Base-by-base conservation (phyloP, 2,888 invertebrate species). In the Dastarcus helophoroides region DNA sequence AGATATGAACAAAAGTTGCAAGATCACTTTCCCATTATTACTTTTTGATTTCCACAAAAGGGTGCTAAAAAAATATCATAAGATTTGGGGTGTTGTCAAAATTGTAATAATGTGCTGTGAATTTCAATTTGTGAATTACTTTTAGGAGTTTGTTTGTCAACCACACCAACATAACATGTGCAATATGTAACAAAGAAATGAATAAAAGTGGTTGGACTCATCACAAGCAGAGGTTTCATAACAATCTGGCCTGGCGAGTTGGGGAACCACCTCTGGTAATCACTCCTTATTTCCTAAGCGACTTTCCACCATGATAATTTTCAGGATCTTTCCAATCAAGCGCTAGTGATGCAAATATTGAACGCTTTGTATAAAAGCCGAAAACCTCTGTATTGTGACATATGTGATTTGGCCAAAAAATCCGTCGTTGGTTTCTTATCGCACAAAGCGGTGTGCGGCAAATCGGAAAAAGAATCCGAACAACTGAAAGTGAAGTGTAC, bases 391-490 rank as follows among this genome's bases (percentile, higher is more conserved):
- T 50, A 49, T 25, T 79, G 78, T 48, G 67, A 68, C 37, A 54
- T 51, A 30, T 79, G 78, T 48, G 62, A 62, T 1, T 40, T 26
- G 15, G 35, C 54, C 24, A 58, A 74, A 51, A 62, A 58, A 19
- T 73, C 73, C 3, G 64, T 61, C 3, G 46, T 62, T 15, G 79
- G 79, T 13, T 76, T 70, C 42, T 59, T 71, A 33, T 73, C 75
- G 1, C 79, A 79, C 48, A 53, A 71, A 26, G 52, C 66, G 26
- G 64, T 65, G 29, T 79, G 79, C 46, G 71, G 73, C 10, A 74
- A 71, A 54, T 50, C 65, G 3, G 64, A 64, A 10, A 63, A 67
- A 56, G 67, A 71, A 53, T 53, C 56, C 2, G 64, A 65, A 15
- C 48, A 56, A 11, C 56, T 66, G 22, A 66, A 69, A 56, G 54